Evolutionary conservation across 2,113 vertebrate species (phyloP).

Genomic region (Otis tarda): DNA sequence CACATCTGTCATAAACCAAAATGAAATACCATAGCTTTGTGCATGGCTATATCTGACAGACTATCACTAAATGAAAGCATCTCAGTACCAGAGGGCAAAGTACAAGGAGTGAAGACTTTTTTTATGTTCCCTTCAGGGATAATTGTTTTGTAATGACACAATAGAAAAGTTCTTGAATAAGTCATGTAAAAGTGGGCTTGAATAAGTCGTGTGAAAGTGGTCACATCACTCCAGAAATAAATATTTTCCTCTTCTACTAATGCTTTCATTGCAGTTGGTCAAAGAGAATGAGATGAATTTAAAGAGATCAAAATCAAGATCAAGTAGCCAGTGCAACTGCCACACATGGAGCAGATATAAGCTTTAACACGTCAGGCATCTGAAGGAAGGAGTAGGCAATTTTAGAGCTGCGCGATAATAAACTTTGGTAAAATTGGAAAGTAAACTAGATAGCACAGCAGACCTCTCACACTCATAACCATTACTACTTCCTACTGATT

Average conservation of each 20-base stretch:
- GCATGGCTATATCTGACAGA: neutral
- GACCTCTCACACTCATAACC: neutral
- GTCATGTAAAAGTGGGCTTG: neutral
- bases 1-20: neutral
- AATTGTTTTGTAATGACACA: neutral
- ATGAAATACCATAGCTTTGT: neutral
- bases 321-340: neutral
- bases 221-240: neutral
- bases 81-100: neutral
- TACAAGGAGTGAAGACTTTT: neutral
- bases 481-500: neutral
- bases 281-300: neutral
- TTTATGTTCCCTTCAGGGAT: neutral
- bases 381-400: neutral
- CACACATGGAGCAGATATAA: neutral
- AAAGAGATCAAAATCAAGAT: neutral
- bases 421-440: conserved; percentile 4
- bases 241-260: neutral
- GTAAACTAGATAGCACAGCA: neutral
- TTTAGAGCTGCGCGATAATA: neutral
- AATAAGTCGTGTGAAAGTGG: neutral
- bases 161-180: neutral
- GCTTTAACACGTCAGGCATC: neutral
- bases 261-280: neutral
- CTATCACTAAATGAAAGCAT: conserved; percentile 5